Percentiles rank a stretch among this genome's conserved stretches.
phyloP scores from a whole-genome alignment of 2,797 vertebrate species.

The Sitta carolinensis region DNA sequence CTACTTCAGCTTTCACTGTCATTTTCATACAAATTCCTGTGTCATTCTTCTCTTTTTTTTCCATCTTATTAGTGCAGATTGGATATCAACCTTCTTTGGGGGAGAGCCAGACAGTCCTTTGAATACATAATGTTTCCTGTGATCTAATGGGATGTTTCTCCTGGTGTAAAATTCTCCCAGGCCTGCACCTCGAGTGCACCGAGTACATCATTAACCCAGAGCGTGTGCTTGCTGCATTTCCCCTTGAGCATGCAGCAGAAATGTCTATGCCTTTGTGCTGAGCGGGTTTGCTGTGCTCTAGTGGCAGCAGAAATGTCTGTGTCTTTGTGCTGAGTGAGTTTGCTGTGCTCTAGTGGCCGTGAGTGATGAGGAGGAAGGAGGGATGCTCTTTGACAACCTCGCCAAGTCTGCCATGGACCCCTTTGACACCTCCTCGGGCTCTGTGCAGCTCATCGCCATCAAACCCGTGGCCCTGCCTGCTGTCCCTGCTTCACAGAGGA shows the following conservation, averaged over 20 bases:
- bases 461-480: slow-evolving; percentile 85
- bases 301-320: slow-evolving; percentile 59
- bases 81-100: background rate
- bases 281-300: slow-evolving; percentile 60
- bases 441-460: slow-evolving; percentile 93
- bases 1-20: background rate
- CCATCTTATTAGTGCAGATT: background rate
- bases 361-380: slow-evolving; percentile 81
- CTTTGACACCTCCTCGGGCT: slow-evolving; percentile 94
- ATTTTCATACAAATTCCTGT: background rate
- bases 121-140: background rate
- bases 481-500: slow-evolving; percentile 85
- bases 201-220: background rate
- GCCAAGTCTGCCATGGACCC: slow-evolving; percentile 81
- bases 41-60: background rate
- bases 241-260: background rate
- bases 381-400: slow-evolving; percentile 74
- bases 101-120: background rate
- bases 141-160: background rate
- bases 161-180: background rate
- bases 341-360: slow-evolving; percentile 68
- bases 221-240: background rate
- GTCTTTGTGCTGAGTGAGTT: slow-evolving; percentile 21
- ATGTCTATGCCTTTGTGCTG: background rate
- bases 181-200: background rate